Base-by-base conservation (phyloP, 2,113 vertebrate genomes). In the Ochotona princeps region DNA sequence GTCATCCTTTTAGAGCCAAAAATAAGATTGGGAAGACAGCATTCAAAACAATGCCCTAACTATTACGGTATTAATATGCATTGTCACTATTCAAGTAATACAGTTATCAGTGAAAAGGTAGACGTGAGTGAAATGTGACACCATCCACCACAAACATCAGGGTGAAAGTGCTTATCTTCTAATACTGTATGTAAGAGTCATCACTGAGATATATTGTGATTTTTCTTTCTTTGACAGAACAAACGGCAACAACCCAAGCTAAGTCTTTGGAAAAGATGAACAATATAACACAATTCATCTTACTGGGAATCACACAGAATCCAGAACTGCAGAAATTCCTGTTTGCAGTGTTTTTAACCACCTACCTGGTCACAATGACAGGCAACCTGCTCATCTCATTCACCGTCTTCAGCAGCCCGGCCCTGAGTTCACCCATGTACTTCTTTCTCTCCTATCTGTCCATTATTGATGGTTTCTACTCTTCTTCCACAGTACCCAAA, bases 401-500 rank as follows among this genome's bases (percentile, higher is more conserved):
- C 79, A 82, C 67, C 57, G 74, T 96, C 74, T 85, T 90, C 57
- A 35, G 61, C 60, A 94, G 75, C 15, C 75, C 90, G 9, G 49
- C 63, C 28, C 75, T 94, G 6, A 32, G 23, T 12, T 93, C 80
- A 23, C 87, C 92, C 14, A 79, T 93, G 90, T 95, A 94, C 87
- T 86, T 94, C 35, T 94, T 93, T 51, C 79, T 91, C 4, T 94
- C 67, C 35, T 89, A 47, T 30, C 72, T 94, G 38, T 85, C 92
- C 21, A 54, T 96, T 49, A n/a, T 78, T 73, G 92, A 93, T 47
- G 75, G 23, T 35, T 87, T 89, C 49, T 96, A 91, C 54, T 90
- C 92, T 63, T 91, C 90, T 38, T 90, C 47, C 69, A 89, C 85
- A 70, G 70, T 28, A 14, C 94, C 94, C 69, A 91, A 76, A 76